Evolutionary conservation across 2,113 vertebrate species (phyloP).

Genomic region (Zosterops japonicus): DNA sequence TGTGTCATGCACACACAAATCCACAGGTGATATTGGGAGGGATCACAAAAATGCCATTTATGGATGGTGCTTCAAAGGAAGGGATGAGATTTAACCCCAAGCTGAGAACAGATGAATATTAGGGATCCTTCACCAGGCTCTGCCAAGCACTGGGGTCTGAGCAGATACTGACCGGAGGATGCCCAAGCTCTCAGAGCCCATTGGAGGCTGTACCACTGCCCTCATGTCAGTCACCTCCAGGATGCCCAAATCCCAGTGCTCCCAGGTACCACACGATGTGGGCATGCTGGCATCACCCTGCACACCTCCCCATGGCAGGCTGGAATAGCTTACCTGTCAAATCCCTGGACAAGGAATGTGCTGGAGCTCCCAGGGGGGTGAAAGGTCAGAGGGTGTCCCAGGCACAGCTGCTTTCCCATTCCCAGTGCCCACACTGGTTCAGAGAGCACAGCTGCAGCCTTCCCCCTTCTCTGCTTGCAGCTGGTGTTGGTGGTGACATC

Average conservation of each 20-base stretch:
- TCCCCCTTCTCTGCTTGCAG: conserved; percentile 3
- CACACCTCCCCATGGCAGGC: not conserved
- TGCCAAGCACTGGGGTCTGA: not conserved
- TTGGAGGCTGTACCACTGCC: not conserved
- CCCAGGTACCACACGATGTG: fast-evolving
- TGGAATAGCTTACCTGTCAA: too few relatives aligned
- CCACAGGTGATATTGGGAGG: not conserved
- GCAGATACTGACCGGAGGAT: not conserved
- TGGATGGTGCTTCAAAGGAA: not conserved
- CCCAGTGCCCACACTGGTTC: not conserved
- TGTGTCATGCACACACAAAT: not conserved
- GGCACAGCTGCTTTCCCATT: not conserved
- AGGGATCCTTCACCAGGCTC: not conserved
- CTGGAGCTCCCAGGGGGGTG: not conserved
- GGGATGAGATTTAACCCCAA: not conserved
- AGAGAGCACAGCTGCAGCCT: not conserved
- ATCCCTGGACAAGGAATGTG: fast-evolving
- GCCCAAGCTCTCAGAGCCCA: not conserved
- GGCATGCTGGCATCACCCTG: fast-evolving
- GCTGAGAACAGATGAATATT: not conserved
- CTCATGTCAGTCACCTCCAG: not conserved
- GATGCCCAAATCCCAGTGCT: not conserved
- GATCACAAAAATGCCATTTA: not conserved
- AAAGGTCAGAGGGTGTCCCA: fast-evolving
- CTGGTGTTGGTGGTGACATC: fast-evolving